Evolutionary conservation across 2,113 vertebrate genomes (phyloP), one percentile per base, ranked within the genome.

Genomic region (Alces alces): DNA sequence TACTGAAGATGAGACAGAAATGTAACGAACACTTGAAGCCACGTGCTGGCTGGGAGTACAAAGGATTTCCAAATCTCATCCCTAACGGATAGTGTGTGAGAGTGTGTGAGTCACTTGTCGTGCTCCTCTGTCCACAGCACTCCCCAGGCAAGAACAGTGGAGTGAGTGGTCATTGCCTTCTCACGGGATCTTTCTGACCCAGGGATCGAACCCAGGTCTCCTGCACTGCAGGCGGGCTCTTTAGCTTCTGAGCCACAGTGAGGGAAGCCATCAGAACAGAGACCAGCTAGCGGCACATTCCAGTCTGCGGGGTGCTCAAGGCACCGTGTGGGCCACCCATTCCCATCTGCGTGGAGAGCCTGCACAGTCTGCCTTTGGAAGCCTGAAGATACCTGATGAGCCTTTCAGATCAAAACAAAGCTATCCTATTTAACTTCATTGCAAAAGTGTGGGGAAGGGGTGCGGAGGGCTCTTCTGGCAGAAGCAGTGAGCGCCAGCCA

Each of bases 281-380:
- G 19, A 13, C 52, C 14, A 57, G n/a, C 52, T 25, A 84, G 55
- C 1, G 28, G 27, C 5, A 4, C 19, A 2, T 45, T 21, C 30
- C 7, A 27, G 57, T 19, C 28, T 11, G 39, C 6, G 0, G 73
- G 30, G 43, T 1, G 6, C 9, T 2, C 30, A 7, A 8, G 55
- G 43, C 6, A 5, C 7, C 33, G 0, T 7, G 30, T 12, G 54
- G 28, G 25, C 28, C 13, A 5, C 19, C 0, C 28, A 4, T 7
- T 17, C 70, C 39, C 70, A n/a, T 2, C 3, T 43, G 9, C 5
- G 3, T 17, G 15, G 89, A 45, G 14, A 60, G 30, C 43, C 30
- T 10, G n/a, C 2, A 6, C 15, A 2, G 47, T 33, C n/a, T 43
- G 36, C 14, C n/a, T 57, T 13, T 50, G 11, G 13, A 36, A 76